These are phyloP conservation scores for Ophion ventricosus DNA, from an alignment of 2,888 invertebrate genomes.

Conservation along the genomic window DNA sequence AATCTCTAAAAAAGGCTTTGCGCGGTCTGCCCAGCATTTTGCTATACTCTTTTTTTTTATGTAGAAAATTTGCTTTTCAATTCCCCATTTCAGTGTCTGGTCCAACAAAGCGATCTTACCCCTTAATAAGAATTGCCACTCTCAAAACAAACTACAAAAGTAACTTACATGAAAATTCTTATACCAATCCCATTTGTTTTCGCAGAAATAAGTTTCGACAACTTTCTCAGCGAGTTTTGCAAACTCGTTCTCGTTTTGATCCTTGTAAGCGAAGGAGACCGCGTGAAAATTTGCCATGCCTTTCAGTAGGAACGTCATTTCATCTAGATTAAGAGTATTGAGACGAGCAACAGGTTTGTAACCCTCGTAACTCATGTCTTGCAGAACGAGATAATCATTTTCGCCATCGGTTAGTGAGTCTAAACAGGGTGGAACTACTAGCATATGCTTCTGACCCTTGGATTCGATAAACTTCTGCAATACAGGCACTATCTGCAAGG, in stretches of 20 bases:
- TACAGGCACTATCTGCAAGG: conserved; percentile 75
- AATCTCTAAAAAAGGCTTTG: too few relatives aligned
- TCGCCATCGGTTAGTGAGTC: conserved; percentile 80
- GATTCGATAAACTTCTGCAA: conserved; percentile 75
- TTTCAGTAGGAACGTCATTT: conserved; percentile 78
- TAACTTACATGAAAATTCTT: conserved; percentile 75
- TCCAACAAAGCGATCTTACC: neutral
- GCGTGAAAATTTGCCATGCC: conserved; percentile 83
- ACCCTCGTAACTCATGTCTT: conserved; percentile 81
- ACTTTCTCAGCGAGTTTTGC: conserved; percentile 68
- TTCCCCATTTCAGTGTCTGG: neutral
- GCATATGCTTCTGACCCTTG: conserved; percentile 70
- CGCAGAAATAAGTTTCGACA: conserved; percentile 78
- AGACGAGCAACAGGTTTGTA: conserved; percentile 78
- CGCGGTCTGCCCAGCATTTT: too few relatives aligned
- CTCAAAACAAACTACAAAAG: neutral
- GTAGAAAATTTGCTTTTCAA: neutral
- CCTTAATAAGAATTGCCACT: neutral
- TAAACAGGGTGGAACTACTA: conserved; percentile 78
- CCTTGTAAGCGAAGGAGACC: conserved; percentile 83
- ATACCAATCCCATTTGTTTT: conserved; percentile 77
- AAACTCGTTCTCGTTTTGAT: conserved; percentile 81
- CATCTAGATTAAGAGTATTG: conserved; percentile 75
- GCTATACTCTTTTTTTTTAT: too few relatives aligned
- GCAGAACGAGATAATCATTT: conserved; percentile 82